Evolutionary conservation across 1,140 invertebrate species (phyloP).

Genomic region (Colletes latitarsis): DNA sequence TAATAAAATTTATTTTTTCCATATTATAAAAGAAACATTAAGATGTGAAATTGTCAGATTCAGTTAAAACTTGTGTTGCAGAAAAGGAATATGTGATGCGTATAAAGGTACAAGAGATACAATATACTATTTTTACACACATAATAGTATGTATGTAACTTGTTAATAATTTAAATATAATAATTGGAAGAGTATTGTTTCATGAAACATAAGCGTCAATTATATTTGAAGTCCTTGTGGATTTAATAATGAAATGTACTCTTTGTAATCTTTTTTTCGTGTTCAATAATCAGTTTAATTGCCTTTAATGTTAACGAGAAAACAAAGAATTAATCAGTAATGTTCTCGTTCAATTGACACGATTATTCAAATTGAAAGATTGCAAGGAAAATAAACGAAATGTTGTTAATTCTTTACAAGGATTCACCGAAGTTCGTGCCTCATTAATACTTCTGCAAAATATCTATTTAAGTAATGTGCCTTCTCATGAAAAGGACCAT

Average conservation of each 20-base stretch:
- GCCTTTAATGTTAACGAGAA: neutral
- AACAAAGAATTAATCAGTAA: constrained; percentile 4
- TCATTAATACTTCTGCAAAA: constrained; percentile 14
- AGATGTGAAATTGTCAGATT: neutral
- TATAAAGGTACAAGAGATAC: neutral
- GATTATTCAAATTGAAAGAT: constrained; percentile 3
- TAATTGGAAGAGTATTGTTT: neutral
- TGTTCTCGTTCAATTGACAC: neutral
- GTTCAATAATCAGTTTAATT: neutral
- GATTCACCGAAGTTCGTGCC: constrained; percentile 24
- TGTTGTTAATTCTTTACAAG: constrained; percentile 38
- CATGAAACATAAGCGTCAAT: constrained; percentile 1
- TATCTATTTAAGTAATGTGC: constrained; percentile 18
- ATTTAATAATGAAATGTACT: constrained; percentile 20
- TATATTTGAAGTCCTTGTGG: constrained; percentile 19
- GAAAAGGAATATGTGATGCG: neutral
- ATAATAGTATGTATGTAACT: constrained; percentile 4
- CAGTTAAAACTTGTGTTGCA: neutral
- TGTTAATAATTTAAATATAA: neutral
- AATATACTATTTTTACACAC: constrained; percentile 18
- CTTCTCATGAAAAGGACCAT: constrained; percentile 12
- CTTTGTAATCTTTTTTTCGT: constrained; percentile 14
- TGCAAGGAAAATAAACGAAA: constrained; percentile 31
- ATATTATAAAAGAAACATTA: neutral
- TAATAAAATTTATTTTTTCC: constrained; percentile 6